Conservation (phyloP, 2,113 vertebrate genomes). For the Cyphomyrus discorhynchus region DNA sequence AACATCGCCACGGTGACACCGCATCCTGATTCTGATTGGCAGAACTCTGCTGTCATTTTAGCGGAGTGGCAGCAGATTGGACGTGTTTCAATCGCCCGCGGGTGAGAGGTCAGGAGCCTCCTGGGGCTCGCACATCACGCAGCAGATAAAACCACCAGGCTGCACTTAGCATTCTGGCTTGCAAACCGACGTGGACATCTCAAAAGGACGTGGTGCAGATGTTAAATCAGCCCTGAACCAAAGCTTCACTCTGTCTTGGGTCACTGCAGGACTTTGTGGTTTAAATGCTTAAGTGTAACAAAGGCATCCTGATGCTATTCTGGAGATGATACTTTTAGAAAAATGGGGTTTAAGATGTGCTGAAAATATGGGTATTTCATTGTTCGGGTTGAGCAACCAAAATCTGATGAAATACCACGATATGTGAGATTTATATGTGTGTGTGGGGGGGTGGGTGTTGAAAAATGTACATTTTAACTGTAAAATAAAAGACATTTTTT, state of each 20-base stretch:
- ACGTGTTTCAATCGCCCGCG: not conserved
- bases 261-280: not conserved
- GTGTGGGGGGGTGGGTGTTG: not conserved
- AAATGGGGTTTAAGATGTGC: not conserved
- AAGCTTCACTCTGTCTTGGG: not conserved
- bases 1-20: not conserved
- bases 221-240: not conserved
- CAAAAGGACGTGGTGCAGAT: not conserved
- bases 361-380: not conserved
- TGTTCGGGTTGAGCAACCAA: not conserved
- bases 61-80: not conserved
- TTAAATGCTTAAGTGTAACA: not conserved
- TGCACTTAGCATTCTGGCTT: not conserved
- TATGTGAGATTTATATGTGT: not conserved
- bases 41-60: not conserved
- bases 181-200: not conserved
- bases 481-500: not conserved
- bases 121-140: not conserved
- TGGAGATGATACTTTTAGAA: not conserved
- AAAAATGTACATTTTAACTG: not conserved
- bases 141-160: not conserved
- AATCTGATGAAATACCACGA: not conserved
- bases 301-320: not conserved
- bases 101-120: not conserved
- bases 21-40: not conserved